Base-by-base conservation (phyloP, 1,140 invertebrate species). In the Bilobella aurantiaca region DNA sequence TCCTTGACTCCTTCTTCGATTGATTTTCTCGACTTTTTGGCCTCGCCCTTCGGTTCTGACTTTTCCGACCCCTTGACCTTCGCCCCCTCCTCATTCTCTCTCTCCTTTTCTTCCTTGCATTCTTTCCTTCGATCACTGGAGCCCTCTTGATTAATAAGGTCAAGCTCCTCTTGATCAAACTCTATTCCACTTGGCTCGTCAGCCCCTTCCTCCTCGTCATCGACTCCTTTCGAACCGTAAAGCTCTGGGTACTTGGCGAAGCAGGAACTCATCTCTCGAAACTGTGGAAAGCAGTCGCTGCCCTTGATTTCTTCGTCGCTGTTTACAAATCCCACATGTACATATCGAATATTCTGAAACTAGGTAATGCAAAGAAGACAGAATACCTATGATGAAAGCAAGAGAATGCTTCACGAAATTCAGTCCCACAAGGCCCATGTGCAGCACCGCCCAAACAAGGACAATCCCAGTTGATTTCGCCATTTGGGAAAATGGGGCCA, bases 381-480 rank as follows among this genome's bases (percentile, higher is more conserved):
- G 77, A n/a, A n/a, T n/a, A 78, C 62, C 86, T 89, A 73, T 92
- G 91, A 78, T 96, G 93, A 77, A 96, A 96, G 79, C 94, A 98
- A 23, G 89, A 87, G 76, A 98, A 96, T 0, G 94, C 93, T 68
- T 94, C 88, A 60, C 93, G 79, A 77, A 97, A 97, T 76, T 93
- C 86, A 16, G 88, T 79, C 0, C 92, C 94, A 77, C 95, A 98
- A 0, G 95, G 94, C 1, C 94, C 94, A 2, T 90, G 91, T 3
- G 93, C 90, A 89, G 96, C 94, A 18, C 92, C 91, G 29, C 94
- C 94, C 23, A 97, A 81, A 78, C 95, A 98, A 0, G 94, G 95
- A 75, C 95, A 98, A 75, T 88, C 88, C 93, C 93, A 98, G 78
- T 98, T 98, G 64, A 98, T 96, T 57, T 89, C 85, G 3, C 95